Conservation (phyloP, 2,888 invertebrate species). For the Netelia inedita region DNA sequence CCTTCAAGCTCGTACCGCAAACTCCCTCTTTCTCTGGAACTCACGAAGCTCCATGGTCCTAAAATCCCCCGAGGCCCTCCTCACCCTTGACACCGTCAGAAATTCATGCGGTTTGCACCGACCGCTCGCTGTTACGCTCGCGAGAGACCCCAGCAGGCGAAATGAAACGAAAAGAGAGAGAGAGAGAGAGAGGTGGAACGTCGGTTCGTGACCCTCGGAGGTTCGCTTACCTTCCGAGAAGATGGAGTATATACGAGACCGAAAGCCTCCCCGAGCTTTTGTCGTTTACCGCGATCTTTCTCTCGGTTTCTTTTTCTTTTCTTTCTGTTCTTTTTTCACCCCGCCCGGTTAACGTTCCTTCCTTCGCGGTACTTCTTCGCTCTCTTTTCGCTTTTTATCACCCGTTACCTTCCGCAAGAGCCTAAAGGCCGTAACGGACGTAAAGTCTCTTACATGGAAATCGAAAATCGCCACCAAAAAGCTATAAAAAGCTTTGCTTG, state of each 20-base stretch:
- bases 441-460: background rate
- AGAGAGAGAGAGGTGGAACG: slow-evolving; percentile 25
- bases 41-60: slow-evolving; percentile 49
- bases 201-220: slow-evolving; percentile 39
- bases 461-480: background rate
- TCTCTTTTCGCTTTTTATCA: slow-evolving; percentile 22
- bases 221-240: slow-evolving; percentile 14
- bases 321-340: slow-evolving; percentile 10
- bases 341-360: background rate
- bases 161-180: slow-evolving; percentile 38
- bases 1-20: slow-evolving; percentile 46
- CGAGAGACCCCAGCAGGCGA: slow-evolving; percentile 37
- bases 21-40: slow-evolving; percentile 16
- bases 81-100: slow-evolving; percentile 72
- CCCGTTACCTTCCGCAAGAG: slow-evolving; percentile 15
- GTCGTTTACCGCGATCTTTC: slow-evolving; percentile 31
- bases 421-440: slow-evolving; percentile 17
- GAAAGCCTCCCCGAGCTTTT: slow-evolving; percentile 40
- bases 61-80: slow-evolving; percentile 68
- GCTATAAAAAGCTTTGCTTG: too few relatives aligned
- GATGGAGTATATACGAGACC: slow-evolving; percentile 7
- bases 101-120: slow-evolving; percentile 76
- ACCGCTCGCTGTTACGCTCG: slow-evolving; percentile 41
- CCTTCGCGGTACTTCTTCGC: background rate
- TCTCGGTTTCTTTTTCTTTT: slow-evolving; percentile 33